Evolutionary conservation across 2,888 invertebrate genomes (phyloP).

Genomic region (Tenthredo notha): DNA sequence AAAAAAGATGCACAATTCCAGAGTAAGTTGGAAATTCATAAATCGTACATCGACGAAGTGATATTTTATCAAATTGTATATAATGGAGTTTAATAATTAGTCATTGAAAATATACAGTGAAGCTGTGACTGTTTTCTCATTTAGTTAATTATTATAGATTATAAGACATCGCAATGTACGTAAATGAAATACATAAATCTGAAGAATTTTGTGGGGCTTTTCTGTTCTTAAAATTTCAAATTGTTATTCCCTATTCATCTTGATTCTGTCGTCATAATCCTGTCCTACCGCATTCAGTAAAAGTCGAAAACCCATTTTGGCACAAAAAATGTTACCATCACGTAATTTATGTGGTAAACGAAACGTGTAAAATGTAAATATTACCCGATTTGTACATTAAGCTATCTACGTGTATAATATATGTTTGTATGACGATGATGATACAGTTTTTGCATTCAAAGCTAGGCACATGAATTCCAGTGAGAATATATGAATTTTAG

Average conservation of each 20-base stretch:
- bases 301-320: background rate
- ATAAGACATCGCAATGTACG: background rate
- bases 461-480: background rate
- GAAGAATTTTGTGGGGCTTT: background rate
- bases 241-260: background rate
- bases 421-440: background rate
- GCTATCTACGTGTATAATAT: background rate
- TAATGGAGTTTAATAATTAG: background rate
- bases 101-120: background rate
- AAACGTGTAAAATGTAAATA: background rate
- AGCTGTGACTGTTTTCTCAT: background rate
- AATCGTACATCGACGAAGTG: background rate
- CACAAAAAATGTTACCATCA: background rate
- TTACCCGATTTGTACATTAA: background rate
- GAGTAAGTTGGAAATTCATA: background rate
- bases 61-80: background rate
- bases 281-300: background rate
- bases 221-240: background rate
- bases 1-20: background rate
- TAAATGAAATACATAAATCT: background rate
- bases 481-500: background rate
- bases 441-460: background rate
- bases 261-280: slow-evolving; percentile 2
- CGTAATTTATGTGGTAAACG: background rate
- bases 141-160: background rate